phyloP scores from a whole-genome alignment of 2,888 invertebrate genomes.

The Drosophila atripex region DNA sequence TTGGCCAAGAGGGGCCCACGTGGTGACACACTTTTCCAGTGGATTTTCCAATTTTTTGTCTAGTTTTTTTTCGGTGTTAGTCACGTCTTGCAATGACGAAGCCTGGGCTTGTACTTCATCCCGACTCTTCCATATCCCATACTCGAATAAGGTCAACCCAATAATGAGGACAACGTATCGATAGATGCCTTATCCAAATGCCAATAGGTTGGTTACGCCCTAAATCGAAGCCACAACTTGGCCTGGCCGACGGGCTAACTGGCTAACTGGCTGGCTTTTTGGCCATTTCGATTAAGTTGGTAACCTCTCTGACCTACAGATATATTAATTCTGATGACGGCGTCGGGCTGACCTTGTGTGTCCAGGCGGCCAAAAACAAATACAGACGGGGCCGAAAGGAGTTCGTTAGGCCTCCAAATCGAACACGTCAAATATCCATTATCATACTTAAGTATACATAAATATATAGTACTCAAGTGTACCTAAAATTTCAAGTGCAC shows the following conservation, averaged over 20 bases:
- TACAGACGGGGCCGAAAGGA: conserved; percentile 22
- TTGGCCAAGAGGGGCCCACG: conserved; percentile 34
- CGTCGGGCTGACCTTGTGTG: conserved; percentile 35
- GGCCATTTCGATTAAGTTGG: conserved; percentile 24
- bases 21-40: conserved; percentile 45
- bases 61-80: conserved; percentile 8
- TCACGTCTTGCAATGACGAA: conserved; percentile 18
- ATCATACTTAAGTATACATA: conserved; percentile 30
- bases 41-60: conserved; percentile 8
- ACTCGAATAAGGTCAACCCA: conserved; percentile 33
- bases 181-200: conserved; percentile 26
- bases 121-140: conserved; percentile 31
- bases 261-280: conserved; percentile 8
- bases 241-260: conserved; percentile 4
- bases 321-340: conserved; percentile 40
- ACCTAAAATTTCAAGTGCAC: conserved; percentile 20
- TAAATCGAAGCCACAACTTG: conserved; percentile 38
- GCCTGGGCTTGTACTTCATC: conserved; percentile 16
- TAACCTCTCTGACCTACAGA: conserved; percentile 44
- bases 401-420: conserved; percentile 18
- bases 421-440: conserved; percentile 43
- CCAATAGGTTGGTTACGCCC: conserved; percentile 33
- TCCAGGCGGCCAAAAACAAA: conserved; percentile 39
- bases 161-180: conserved; percentile 35
- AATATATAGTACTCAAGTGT: conserved; percentile 13